phyloP scores from a whole-genome alignment of 2,888 invertebrate species.

The Elegia similella region DNA sequence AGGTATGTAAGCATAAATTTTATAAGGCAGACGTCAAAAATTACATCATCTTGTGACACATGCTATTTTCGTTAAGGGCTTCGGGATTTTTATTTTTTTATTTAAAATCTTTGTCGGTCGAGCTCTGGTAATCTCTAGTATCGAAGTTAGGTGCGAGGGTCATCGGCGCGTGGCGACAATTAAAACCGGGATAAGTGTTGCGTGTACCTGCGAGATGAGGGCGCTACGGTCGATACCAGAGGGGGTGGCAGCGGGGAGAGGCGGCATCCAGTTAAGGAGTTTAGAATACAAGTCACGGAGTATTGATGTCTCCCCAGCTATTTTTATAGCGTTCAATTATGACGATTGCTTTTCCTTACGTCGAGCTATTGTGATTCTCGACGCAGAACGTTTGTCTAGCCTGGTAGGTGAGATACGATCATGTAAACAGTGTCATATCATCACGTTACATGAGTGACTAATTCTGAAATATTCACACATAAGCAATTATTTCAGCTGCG shows the following conservation, averaged over 20 bases:
- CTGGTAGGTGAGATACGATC: conserved; percentile 20
- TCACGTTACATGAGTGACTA: neutral
- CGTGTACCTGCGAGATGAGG: conserved; percentile 79
- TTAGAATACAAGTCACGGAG: conserved; percentile 73
- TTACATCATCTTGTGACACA: no score
- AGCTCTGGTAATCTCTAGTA: conserved; percentile 37
- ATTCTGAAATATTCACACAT: neutral
- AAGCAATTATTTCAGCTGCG: neutral
- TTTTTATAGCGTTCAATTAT: conserved; percentile 45
- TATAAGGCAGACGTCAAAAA: no score
- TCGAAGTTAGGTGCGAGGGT: conserved; percentile 53
- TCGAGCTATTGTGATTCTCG: conserved; percentile 32
- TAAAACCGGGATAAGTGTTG: conserved; percentile 80
- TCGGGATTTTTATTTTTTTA: no score
- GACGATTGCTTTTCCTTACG: conserved; percentile 30
- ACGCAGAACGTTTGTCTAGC: conserved; percentile 20
- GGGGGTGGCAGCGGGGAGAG: conserved; percentile 44
- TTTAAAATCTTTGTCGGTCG: conserved; percentile 17
- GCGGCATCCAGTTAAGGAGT: conserved; percentile 71
- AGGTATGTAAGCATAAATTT: no score
- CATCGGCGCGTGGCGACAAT: conserved; percentile 79
- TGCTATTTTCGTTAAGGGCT: no score
- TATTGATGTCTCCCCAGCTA: conserved; percentile 62
- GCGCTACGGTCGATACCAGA: conserved; percentile 75
- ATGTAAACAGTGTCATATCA: neutral